phyloP scores from a whole-genome alignment of 2,113 vertebrate genomes.

The Odocoileus hemionus region DNA sequence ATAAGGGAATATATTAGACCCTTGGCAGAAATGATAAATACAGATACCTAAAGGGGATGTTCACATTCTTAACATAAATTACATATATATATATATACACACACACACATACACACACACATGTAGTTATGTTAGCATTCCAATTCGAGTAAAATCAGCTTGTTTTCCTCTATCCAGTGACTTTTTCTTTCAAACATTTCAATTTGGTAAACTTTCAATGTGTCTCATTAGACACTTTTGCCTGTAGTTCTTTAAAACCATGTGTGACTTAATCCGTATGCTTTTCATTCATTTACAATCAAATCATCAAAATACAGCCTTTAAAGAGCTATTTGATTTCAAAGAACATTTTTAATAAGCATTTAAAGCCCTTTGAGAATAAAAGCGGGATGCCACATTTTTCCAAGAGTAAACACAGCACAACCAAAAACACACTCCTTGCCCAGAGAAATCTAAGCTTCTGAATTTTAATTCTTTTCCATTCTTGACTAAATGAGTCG shows the following conservation, averaged over 20 bases:
- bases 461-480: slow-evolving; percentile 23
- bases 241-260: slow-evolving; percentile 76
- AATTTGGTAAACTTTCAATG: slow-evolving; percentile 56
- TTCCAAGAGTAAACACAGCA: slow-evolving; percentile 63
- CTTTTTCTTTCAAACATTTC: slow-evolving; percentile 49
- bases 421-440: slow-evolving; percentile 54
- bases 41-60: neutral
- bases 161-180: slow-evolving; percentile 20
- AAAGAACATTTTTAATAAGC: slow-evolving; percentile 73
- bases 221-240: slow-evolving; percentile 70
- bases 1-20: neutral
- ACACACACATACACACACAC: neutral
- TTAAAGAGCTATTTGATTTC: slow-evolving; percentile 76
- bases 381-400: slow-evolving; percentile 63
- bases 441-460: slow-evolving; percentile 41
- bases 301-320: slow-evolving; percentile 72
- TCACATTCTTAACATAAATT: neutral
- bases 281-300: slow-evolving; percentile 75
- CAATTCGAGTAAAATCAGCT: neutral
- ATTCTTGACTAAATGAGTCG: slow-evolving; percentile 47
- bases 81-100: neutral
- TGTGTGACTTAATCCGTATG: slow-evolving; percentile 75
- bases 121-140: neutral
- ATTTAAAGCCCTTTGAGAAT: slow-evolving; percentile 70
- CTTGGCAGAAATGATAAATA: neutral